Base-by-base conservation (phyloP, 37 sponge, comb jelly and placozoan species). In the Cladorhizidae sp. region DNA sequence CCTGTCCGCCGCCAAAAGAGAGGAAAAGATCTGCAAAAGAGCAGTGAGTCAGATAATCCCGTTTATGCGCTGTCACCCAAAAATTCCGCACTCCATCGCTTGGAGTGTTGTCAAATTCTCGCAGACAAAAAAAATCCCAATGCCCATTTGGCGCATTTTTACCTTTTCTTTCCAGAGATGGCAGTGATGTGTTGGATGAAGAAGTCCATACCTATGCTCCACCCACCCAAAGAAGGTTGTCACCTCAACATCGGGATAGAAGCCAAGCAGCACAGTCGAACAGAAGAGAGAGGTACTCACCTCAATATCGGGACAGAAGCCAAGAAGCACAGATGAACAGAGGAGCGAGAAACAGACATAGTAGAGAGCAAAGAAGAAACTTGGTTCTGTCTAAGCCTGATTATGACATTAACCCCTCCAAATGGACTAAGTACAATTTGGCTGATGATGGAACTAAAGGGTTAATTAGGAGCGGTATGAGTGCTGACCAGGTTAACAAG, bases 401-500 rank as follows among this genome's bases (percentile, higher is more conserved):
- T 56, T 54, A 57, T 35, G 38, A 31, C 36, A 12, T 12, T 17
- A 54, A 74, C 39, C 62, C 77, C 28, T 37, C 52, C 25, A 81
- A 81, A 62, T 89, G 89, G 89, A 79, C 68, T 23, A 89, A 79
- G 75, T 89, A 89, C 49, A 75, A 84, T 70, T 67, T 89, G 6
- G 57, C 40, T 15, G 86, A 83, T 43, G 89, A 89, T 57, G 74
- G 75, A 0, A 61, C 80, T 17, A 56, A 84, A 18, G 72, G 63
- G 40, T 56, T 74, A 50, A 56, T 31, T 9, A 57, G 39, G 32
- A 43, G 41, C 18, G 86, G 79, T 7, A 57, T 83, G 71, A 73
- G 50, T 23, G 86, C 64, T 6, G 89, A 84, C 14, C 75, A 89
- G 68, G 22, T 79, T 9, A 89, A 89, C 40, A 89, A 40, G 21